phyloP scores from a whole-genome alignment of 2,113 vertebrate species.

The Muscicapa adusta region DNA sequence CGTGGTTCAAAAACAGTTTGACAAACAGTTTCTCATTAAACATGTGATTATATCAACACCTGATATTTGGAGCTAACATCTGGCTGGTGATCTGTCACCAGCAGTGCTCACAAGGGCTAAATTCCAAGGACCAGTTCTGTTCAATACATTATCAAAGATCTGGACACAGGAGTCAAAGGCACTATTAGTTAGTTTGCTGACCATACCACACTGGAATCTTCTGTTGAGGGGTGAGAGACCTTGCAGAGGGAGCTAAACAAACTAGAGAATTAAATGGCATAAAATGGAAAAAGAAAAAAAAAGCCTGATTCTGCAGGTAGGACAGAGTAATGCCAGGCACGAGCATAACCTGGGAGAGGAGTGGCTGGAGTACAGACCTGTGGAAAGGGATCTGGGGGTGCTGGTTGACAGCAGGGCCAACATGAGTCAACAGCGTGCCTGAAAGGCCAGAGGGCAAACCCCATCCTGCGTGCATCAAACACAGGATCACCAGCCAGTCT shows the following conservation, averaged over 20 bases:
- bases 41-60: not conserved
- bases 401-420: not conserved
- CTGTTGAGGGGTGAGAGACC: not conserved
- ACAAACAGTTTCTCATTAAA: not conserved
- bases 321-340: not conserved
- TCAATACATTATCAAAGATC: not conserved
- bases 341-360: not conserved
- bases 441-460: not conserved
- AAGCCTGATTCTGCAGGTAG: not conserved
- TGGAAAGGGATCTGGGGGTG: rapidly evolving
- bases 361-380: not conserved
- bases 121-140: not conserved
- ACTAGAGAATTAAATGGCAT: not conserved
- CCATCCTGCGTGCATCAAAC: not conserved
- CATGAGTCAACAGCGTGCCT: not conserved
- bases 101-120: not conserved
- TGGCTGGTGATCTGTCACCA: not conserved
- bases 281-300: not conserved
- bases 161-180: not conserved
- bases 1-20: not conserved
- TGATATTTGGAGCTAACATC: not conserved
- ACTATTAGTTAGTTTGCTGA: not conserved
- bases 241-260: not conserved
- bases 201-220: not conserved
- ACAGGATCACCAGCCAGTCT: not conserved